Base-by-base conservation (phyloP, 2,113 vertebrate genomes). In the Mandrillus leucophaeus region DNA sequence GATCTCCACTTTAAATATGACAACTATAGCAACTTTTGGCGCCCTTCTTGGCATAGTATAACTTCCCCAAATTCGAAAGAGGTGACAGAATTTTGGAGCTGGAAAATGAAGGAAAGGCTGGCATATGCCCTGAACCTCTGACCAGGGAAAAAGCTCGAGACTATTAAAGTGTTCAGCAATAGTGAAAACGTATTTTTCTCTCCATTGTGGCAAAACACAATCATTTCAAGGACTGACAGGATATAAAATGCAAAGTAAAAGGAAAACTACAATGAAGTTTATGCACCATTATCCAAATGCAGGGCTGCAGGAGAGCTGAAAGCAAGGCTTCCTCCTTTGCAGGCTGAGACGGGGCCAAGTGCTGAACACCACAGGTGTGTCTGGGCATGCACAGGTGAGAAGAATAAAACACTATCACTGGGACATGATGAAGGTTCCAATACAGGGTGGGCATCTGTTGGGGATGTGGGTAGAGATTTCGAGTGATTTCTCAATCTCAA, bases 191-290 rank as follows among this genome's bases (percentile, higher is more conserved):
- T 25, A n/a, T 25, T 76, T 61, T 48, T 38, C 35, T 80, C 23
- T 95, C 89, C 30, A 35, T 72, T 73, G 52, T 94, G 70, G 88
- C 17, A 64, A 92, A 93, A 92, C 32, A 66, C 5, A 83, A 57
- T 73, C 30, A 17, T 94, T 95, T 92, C 59, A 81, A 94, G 85
- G 72, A 85, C 83, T 75, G 75, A 61, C 38, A 66, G 59, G 61
- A 93, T 64, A 1, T 91, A 89, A 95, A 96, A 72, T 61, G 88
- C 38, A 96, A 89, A 96, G 50, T 8, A 92, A 84, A 90, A 89
- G 61, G 30, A 83, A 91, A 97, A 32, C 35, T 79, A 50, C 52
- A 64, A 48, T 94, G 48, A 95, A 83, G 81, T 55, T 25, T 43
- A 70, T 91, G 52, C 16, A 18, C 22, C 72, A 40, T 85, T 79